Percentiles rank a stretch among this genome's conserved stretches.
phyloP scores from a whole-genome alignment of 2,113 vertebrate species.

The Mesocricetus auratus region DNA sequence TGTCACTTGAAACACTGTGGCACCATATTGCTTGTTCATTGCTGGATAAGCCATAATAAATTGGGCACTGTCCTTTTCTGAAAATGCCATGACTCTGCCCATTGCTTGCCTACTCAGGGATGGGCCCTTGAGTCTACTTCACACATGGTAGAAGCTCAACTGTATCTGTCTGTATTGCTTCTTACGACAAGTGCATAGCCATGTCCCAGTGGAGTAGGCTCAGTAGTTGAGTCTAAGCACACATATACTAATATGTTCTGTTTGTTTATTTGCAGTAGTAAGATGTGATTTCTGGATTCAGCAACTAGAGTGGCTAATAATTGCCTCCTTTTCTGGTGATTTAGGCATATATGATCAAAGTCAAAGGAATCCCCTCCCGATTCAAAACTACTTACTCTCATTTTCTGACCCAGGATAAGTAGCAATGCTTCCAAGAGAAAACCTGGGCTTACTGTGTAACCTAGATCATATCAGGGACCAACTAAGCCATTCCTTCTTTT shows the following conservation, averaged over 20 bases:
- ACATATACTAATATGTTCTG: neutral
- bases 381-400: neutral
- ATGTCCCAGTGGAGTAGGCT: neutral
- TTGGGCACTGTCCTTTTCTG: neutral
- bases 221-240: neutral
- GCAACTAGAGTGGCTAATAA: neutral
- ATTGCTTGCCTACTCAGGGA: neutral
- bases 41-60: neutral
- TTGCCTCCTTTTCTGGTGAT: neutral
- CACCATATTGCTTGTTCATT: neutral
- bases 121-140: neutral
- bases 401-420: conserved; percentile 6
- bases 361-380: neutral
- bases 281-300: conserved; percentile 10
- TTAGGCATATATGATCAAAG: neutral
- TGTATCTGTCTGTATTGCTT: neutral
- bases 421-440: neutral
- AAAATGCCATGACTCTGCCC: neutral
- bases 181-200: neutral
- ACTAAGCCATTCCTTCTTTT: neutral
- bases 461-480: neutral
- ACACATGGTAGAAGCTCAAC: neutral
- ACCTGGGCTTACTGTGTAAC: neutral
- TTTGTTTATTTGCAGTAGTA: neutral
- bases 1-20: conserved; percentile 10